phyloP scores from a whole-genome alignment of 2,888 invertebrate species.

The Theretra japonica region DNA sequence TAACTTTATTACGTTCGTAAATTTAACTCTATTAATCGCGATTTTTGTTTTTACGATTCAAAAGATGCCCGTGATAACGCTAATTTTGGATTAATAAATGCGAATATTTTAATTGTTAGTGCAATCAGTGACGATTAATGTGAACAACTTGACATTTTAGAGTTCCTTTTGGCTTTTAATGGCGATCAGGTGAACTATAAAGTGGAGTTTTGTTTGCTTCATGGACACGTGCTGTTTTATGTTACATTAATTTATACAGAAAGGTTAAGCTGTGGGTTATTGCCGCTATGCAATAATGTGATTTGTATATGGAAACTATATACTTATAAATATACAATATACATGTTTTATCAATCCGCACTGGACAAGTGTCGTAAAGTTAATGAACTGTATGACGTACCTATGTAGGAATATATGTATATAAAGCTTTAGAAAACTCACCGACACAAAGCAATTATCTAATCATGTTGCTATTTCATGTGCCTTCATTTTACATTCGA shows the following conservation, averaged over 20 bases:
- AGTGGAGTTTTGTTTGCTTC: background rate
- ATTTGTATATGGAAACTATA: too few species aligned
- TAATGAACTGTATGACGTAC: too few species aligned
- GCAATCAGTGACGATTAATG: background rate
- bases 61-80: constrained; percentile 13
- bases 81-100: constrained; percentile 9
- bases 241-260: constrained; percentile 4
- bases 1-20: constrained; percentile 19
- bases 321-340: too few species aligned
- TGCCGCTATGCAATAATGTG: too few species aligned
- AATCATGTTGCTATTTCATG: too few species aligned
- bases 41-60: constrained; percentile 10
- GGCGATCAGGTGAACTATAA: background rate
- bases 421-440: too few species aligned
- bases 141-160: constrained; percentile 9
- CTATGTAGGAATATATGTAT: too few species aligned
- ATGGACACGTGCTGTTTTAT: background rate
- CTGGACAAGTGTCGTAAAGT: too few species aligned
- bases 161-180: background rate
- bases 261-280: background rate
- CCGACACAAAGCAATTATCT: too few species aligned
- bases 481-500: too few species aligned
- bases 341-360: too few species aligned
- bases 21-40: constrained; percentile 19
- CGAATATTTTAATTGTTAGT: constrained; percentile 17